phyloP scores from a whole-genome alignment of 2,888 invertebrate species.

The Poecilobothrus nobilitatus region DNA sequence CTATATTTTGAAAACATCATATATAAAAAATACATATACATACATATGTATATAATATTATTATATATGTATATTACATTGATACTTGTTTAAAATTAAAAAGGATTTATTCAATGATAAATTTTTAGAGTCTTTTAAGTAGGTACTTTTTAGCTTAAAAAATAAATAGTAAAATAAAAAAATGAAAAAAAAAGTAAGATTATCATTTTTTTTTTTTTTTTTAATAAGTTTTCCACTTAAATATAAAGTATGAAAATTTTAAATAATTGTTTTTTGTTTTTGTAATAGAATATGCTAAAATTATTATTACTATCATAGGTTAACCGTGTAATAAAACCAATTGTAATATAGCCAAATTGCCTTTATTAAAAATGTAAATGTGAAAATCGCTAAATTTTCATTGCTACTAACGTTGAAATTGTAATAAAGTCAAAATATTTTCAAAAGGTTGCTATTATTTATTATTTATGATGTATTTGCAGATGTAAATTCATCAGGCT shows the following conservation, averaged over 20 bases:
- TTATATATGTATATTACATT: not conserved
- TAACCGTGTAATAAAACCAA: too few species aligned
- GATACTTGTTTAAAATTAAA: not conserved
- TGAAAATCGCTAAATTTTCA: too few species aligned
- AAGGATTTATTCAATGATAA: conserved; percentile 6
- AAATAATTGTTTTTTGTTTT: not conserved
- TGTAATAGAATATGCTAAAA: not conserved
- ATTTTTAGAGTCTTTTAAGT: not conserved
- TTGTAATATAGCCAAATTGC: too few species aligned
- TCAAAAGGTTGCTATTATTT: too few species aligned
- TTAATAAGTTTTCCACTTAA: not conserved
- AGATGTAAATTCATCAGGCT: too few species aligned
- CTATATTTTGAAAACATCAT: not conserved
- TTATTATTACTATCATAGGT: too few species aligned
- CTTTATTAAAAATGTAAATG: too few species aligned
- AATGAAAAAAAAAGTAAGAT: not conserved
- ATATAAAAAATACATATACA: not conserved
- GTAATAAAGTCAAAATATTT: too few species aligned
- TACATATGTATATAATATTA: not conserved
- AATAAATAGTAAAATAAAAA: too few species aligned
- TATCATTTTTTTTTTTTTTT: not conserved
- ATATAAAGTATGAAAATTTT: too few species aligned
- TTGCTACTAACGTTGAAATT: too few species aligned
- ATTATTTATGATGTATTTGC: too few species aligned
- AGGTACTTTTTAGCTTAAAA: not conserved